Base-by-base conservation (phyloP, 2,888 invertebrate species). In the Lepetodrilus schrolli region DNA sequence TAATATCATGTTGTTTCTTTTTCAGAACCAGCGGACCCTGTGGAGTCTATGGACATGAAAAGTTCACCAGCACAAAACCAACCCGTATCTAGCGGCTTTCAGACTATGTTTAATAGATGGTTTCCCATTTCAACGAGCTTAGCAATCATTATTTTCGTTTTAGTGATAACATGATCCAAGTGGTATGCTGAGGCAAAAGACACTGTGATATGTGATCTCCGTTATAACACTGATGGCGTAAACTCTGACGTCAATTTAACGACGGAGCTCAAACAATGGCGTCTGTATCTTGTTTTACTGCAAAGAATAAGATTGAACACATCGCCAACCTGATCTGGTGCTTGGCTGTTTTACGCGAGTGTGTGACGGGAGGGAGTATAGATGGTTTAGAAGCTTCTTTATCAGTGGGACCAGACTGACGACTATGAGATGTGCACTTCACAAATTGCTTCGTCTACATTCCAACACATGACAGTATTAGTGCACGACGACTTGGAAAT, bases 371-470 rank as follows among this genome's bases (percentile, higher is more conserved):
- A 30, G 58, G 13, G 34, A 4, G 26, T 58, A 10, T 17, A 58
- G 13, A 58, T n/a, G n/a, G n/a, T n/a, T n/a, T n/a, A n/a, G n/a
- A 17, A 30, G 17, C 30, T 17, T 8, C n/a, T 34, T 34, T 30
- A 58, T 58, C 34, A 51, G 7, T 30, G 58, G 58, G 58, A 23
- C 58, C 58, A 58, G 30, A 17, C 26, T 30, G 58, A 23, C 26
- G 58, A 58, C 30, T 23, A 30, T 17, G 13, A n/a, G 17, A 30
- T n/a, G 26, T 23, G 26, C 58, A 58, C 30, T 17, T 58, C 30
- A 58, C 58, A 58, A 58, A 58, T 26, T 58, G 58, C 58, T 58
- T 58, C 58, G 58, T 58, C 30, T 17, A 58, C 58, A 58, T 58
- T 58, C 58, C 58, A 30, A 1, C 20, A 58, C 58, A 58, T 30